Evolutionary conservation across 2,113 vertebrate genomes (phyloP), one percentile per base, ranked within the genome.

Genomic region (Rhipidura dahli): DNA sequence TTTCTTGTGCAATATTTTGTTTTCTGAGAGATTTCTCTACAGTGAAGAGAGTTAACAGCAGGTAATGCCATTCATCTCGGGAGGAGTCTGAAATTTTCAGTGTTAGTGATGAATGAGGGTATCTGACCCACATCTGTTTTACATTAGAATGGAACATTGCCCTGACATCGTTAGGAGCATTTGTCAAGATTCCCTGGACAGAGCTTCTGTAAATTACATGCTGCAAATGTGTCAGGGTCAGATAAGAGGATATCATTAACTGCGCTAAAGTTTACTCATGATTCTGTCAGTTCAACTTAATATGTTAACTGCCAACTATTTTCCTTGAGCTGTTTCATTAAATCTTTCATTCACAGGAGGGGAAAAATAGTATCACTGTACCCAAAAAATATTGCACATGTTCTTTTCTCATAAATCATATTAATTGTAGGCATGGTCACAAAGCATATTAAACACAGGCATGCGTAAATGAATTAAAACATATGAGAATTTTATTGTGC

Each of bases 41-140:
- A 84, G 75, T 18, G 89, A 97, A 88, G 94, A 96, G 72, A 85
- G 89, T 80, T 95, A 98, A 97, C 98, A 98, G 97, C 97, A 98
- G 98, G 98, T 98, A 98, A 98, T 96, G 91, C 91, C 97, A 98
- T 98, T 98, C 97, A 97, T 97, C 89, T 89, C 45, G 2, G 94
- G 96, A 96, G 96, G 94, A 96, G 97, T 96, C 92, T 37, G 96
- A 97, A 95, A 96, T 93, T 95, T 97, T 93, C 87, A 78, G 73
- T 88, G 92, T 86, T 96, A 90, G 97, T 98, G 98, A 98, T 98
- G 98, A 98, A 98, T 98, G 98, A 97, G 97, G 97, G 96, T 95
- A 97, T 98, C 97, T 98, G 98, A 98, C 98, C 98, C 98, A 98
- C 99, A 99, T 99, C 98, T 99, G 99, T 97, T 99, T 99, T 98